Evolutionary conservation across 2,113 vertebrate species (phyloP).

Genomic region (Gallinago paraguaiae): DNA sequence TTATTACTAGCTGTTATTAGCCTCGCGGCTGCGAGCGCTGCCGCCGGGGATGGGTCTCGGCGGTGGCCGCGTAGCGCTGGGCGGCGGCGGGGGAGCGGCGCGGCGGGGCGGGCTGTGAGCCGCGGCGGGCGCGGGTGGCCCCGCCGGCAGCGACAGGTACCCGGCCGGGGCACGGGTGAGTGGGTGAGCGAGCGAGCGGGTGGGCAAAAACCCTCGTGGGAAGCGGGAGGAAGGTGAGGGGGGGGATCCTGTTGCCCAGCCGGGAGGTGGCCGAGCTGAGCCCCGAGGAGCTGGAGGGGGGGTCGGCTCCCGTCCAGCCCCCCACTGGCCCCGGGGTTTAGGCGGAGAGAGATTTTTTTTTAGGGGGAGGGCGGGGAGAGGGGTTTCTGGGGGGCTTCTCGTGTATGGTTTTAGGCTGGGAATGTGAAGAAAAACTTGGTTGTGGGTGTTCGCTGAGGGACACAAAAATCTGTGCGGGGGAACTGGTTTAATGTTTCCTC

Average conservation of each 20-base stretch:
- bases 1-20: not conserved
- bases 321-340: too few relatives aligned
- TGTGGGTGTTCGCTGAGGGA: not conserved
- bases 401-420: not conserved
- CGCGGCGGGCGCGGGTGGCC: not conserved
- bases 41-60: not conserved
- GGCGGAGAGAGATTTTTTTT: not conserved
- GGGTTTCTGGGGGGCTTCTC: not conserved
- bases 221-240: not conserved
- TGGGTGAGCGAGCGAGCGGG: not conserved
- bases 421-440: not conserved
- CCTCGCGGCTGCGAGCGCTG: not conserved
- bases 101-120: conserved; percentile 38
- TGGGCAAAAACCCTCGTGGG: not conserved
- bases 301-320: not conserved
- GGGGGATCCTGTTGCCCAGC: not conserved
- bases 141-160: conserved; percentile 42
- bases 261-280: not conserved
- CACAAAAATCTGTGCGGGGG: not conserved
- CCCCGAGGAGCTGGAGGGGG: not conserved
- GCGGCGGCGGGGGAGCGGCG: not conserved
- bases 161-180: not conserved
- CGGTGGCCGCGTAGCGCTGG: not conserved
- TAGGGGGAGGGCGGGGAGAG: not conserved
- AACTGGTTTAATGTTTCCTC: not conserved